phyloP scores from a whole-genome alignment of 2,888 invertebrate species.

The Conus canariensis region DNA sequence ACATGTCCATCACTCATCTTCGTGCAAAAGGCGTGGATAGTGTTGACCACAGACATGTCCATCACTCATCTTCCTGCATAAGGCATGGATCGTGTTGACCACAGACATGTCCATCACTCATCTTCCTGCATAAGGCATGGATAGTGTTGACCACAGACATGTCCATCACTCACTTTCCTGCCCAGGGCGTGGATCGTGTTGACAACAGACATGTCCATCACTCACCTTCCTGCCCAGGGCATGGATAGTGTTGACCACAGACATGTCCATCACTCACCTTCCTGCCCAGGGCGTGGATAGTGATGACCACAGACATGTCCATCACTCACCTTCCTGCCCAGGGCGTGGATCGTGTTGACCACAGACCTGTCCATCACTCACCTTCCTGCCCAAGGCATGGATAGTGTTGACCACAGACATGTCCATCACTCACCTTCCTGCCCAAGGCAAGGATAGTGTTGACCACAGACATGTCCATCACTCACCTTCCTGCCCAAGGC shows the following conservation, averaged over 20 bases:
- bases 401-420: constrained; percentile 98
- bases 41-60: constrained; percentile 97
- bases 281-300: constrained; percentile 92
- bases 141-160: not conserved
- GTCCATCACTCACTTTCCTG: constrained; percentile 46
- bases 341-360: constrained; percentile 94
- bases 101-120: constrained; percentile 86
- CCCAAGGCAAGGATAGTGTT: too few species aligned
- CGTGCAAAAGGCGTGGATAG: constrained; percentile 92
- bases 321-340: constrained; percentile 82
- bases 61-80: constrained; percentile 82
- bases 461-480: constrained; percentile 98
- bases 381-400: too few species aligned
- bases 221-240: constrained; percentile 85
- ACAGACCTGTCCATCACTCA: constrained; percentile 98
- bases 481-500: too few species aligned
- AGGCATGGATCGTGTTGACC: constrained; percentile 94
- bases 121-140: too few species aligned
- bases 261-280: constrained; percentile 84
- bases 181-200: constrained; percentile 96
- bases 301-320: constrained; percentile 97
- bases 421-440: too few species aligned
- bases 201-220: constrained; percentile 92
- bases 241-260: constrained; percentile 96
- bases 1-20: constrained; percentile 39